A percentile compares a stretch with the other conserved stretches of the same genome.
Evolutionary conservation across 2,797 vertebrate genomes (phyloP).

Genomic region (Labroides dimidiatus): DNA sequence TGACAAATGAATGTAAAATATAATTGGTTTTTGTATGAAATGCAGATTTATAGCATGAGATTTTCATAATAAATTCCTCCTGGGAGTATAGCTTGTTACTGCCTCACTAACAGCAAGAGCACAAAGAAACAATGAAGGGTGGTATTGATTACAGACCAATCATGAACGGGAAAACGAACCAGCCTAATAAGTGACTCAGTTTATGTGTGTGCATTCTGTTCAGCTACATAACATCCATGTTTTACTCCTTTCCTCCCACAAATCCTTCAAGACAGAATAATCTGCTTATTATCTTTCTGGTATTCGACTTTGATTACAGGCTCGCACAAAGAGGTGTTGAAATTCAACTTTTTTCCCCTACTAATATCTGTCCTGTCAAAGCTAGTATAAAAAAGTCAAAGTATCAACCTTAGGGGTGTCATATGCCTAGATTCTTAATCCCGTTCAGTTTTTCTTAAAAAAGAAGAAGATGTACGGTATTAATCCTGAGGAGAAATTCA

Average conservation of each 20-base stretch:
- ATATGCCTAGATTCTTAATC: no score
- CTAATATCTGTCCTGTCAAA: no score
- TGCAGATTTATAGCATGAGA: constrained; percentile 30
- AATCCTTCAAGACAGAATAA: neutral
- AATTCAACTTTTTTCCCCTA: no score
- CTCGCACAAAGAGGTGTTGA: no score
- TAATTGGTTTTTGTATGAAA: constrained; percentile 41
- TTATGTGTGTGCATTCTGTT: neutral
- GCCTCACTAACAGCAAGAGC: constrained; percentile 4
- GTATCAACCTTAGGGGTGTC: no score
- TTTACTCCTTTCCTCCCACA: neutral
- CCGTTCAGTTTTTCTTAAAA: no score
- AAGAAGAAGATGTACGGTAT: no score
- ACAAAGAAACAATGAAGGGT: constrained; percentile 35
- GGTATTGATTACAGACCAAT: constrained; percentile 35
- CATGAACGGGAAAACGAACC: constrained; percentile 26
- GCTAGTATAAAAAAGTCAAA: no score
- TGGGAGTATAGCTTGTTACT: constrained; percentile 29
- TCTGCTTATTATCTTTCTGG: neutral
- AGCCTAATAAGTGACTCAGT: constrained; percentile 2
- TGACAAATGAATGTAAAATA: constrained; percentile 33
- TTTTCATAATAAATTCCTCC: constrained; percentile 50
- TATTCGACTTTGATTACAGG: neutral
- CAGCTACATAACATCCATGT: neutral
- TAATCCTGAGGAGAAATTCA: no score